Base-by-base conservation (phyloP, 1,140 invertebrate species). In the Diorhabda carinulata region DNA sequence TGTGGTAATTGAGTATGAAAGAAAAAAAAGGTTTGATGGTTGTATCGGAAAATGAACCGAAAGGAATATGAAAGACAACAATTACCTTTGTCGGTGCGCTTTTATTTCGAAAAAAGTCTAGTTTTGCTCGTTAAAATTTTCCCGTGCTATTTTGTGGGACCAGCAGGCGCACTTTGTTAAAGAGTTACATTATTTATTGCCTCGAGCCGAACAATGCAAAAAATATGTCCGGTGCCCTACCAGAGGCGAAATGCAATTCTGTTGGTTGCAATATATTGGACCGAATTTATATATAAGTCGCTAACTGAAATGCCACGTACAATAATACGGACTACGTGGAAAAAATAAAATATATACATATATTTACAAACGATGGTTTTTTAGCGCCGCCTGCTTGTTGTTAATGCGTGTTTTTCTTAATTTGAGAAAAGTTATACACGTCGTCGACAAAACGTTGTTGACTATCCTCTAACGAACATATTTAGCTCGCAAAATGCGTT, bases 181-280 rank as follows among this genome's bases (percentile, higher is more conserved):
- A 74, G 74, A 72, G 74, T 72, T 72, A 72, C 71, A 77, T 77
- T 77, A 77, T 77, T 77, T 75, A 75, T 75, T 70, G 74, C 75
- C 74, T 64, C 69, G 71, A 72, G 75, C 69, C 66, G 72, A 74
- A 77, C 72, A 74, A 75, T 75, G 75, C 75, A 77, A 77, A 77
- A 76, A 77, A 77, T 77, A 76, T 77, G 75, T 77, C 74, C 72
- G 68, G 62, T 72, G 75, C 72, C 69, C 70, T 72, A 73, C 70
- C 74, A 69, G 72, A 75, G 73, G 73, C 70, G 58, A 71, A 72
- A 71, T 75, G 74, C 74, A 76, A 76, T 76, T 72, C 74, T 74
- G 67, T 65, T 70, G 66, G 69, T 64, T 71, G 69, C 73, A 72
- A 74, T 74, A 74, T 73, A 74, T 74, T 74, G 72, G 69, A 71